phyloP scores from a whole-genome alignment of 2,888 invertebrate species.

The Neocrepidodera transversa region DNA sequence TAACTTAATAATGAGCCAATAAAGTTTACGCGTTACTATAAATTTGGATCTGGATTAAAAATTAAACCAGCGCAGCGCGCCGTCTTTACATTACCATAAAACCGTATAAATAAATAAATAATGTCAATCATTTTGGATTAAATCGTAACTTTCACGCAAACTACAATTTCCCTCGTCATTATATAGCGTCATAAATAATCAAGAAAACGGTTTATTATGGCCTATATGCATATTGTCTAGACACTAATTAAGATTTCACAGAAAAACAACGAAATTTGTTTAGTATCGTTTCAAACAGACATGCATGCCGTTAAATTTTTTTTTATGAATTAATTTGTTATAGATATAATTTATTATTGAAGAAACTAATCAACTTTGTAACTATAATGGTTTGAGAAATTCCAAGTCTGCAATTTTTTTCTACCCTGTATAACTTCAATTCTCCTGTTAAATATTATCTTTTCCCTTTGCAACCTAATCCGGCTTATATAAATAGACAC shows the following conservation, averaged over 20 bases:
- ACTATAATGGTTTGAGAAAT: no score
- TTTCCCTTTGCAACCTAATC: constrained; percentile 7
- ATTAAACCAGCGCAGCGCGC: background rate
- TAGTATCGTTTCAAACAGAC: constrained; percentile 1
- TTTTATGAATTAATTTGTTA: no score
- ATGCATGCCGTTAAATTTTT: no score
- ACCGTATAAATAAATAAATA: constrained; percentile 23
- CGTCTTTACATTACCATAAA: constrained; percentile 20
- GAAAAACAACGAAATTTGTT: constrained; percentile 17
- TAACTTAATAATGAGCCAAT: no score
- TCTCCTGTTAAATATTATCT: no score
- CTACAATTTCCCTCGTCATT: constrained; percentile 20
- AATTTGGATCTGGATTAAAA: constrained; percentile 3
- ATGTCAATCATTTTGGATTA: constrained; percentile 25
- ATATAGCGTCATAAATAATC: constrained; percentile 26
- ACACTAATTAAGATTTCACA: constrained; percentile 16
- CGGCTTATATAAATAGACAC: constrained; percentile 21
- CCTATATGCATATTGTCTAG: constrained; percentile 29
- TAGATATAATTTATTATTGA: no score
- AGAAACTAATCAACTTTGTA: no score
- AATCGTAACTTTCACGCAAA: constrained; percentile 28
- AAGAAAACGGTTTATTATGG: constrained; percentile 19
- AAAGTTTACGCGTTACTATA: no score
- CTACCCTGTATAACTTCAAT: no score
- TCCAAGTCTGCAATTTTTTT: no score